Conservation (phyloP, 2,113 vertebrate species). For the Tragelaphus buxtoni region DNA sequence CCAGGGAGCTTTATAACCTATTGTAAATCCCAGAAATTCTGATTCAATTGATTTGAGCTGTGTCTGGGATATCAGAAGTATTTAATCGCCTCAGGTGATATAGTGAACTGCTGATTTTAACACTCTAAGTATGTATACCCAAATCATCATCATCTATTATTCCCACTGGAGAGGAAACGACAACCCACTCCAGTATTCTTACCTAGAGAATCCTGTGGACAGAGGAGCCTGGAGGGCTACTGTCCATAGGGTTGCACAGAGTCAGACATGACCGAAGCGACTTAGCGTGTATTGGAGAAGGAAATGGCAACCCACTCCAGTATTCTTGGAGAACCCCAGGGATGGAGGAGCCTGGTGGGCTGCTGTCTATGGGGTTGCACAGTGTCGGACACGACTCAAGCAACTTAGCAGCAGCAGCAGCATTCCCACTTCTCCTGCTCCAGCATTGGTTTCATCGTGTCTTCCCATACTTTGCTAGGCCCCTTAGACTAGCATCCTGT, state of each 20-base stretch:
- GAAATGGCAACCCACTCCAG: neutral
- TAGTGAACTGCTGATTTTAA: neutral
- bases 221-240: neutral
- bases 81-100: neutral
- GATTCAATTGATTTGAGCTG: neutral
- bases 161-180: neutral
- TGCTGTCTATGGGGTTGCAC: accelerated
- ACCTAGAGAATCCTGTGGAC: neutral
- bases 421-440: neutral
- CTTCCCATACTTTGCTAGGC: neutral
- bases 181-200: neutral
- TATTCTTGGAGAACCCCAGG: neutral
- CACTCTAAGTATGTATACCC: neutral
- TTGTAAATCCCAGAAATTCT: neutral
- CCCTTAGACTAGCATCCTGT: neutral
- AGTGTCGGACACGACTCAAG: neutral
- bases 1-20: neutral
- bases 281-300: neutral
- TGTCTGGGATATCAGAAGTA: neutral
- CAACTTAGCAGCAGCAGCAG: neutral
- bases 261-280: neutral
- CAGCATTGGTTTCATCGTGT: neutral
- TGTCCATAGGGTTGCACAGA: accelerated
- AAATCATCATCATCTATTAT: neutral
- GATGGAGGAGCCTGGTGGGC: neutral